phyloP scores from a whole-genome alignment of 2,888 invertebrate genomes.

The Drosophila setosimentum region DNA sequence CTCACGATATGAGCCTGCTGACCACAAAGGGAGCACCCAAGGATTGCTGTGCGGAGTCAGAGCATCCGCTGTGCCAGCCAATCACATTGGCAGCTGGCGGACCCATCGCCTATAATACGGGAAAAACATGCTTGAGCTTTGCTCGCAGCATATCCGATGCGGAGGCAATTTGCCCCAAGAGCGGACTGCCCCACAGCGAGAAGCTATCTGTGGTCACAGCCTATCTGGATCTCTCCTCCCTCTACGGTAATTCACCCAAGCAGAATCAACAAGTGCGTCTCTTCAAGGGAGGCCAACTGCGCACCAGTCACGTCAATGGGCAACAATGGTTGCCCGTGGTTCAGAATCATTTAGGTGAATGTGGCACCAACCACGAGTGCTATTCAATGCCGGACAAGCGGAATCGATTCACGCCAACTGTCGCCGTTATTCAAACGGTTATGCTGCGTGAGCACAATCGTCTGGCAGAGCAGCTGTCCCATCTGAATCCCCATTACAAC shows the following conservation, averaged over 20 bases:
- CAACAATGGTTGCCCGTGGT: conserved; percentile 90
- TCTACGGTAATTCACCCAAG: conserved; percentile 90
- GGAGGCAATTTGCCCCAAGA: conserved; percentile 87
- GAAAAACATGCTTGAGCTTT: conserved; percentile 88
- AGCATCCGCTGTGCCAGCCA: conserved; percentile 84
- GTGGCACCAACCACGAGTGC: conserved; percentile 87
- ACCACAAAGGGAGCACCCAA: conserved; percentile 58
- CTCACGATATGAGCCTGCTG: conserved; percentile 74
- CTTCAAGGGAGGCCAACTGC: conserved; percentile 88
- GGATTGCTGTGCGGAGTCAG: conserved; percentile 71
- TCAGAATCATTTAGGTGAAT: conserved; percentile 87
- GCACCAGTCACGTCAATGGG: conserved; percentile 86
- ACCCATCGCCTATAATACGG: conserved; percentile 86
- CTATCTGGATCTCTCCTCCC: conserved; percentile 90
- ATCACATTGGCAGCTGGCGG: conserved; percentile 87
- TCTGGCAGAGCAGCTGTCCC: conserved; percentile 82
- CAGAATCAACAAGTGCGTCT: conserved; percentile 88
- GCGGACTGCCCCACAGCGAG: conserved; percentile 86
- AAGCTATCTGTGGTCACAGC: conserved; percentile 86
- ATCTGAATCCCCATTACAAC: conserved; percentile 86
- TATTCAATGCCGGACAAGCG: conserved; percentile 88
- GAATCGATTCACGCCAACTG: conserved; percentile 83
- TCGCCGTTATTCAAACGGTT: conserved; percentile 85
- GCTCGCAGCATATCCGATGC: conserved; percentile 88
- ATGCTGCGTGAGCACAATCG: conserved; percentile 86